phyloP scores from a whole-genome alignment of 2,888 invertebrate species.

The Osmoderma eremita region DNA sequence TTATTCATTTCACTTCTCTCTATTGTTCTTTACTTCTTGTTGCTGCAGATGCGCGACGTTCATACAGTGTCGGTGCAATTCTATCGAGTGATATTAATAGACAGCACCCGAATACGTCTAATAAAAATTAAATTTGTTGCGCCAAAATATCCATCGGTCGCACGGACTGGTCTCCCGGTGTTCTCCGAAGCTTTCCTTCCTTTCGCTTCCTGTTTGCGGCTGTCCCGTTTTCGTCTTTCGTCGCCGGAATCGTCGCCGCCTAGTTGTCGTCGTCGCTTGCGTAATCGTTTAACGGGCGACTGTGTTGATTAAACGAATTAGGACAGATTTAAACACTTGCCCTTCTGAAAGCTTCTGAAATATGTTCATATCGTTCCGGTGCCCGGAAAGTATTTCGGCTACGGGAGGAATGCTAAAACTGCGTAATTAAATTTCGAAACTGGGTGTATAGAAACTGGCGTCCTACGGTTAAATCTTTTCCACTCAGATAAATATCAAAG shows the following conservation, averaged over 20 bases:
- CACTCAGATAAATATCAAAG: slow-evolving; percentile 6
- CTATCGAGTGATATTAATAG: too few species aligned
- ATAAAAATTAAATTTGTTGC: slow-evolving; percentile 31
- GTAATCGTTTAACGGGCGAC: slow-evolving; percentile 23
- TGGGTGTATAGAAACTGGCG: background rate
- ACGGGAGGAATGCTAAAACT: slow-evolving; percentile 32
- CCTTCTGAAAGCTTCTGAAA: slow-evolving; percentile 33
- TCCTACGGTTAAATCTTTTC: slow-evolving; percentile 23
- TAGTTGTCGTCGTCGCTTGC: slow-evolving; percentile 1
- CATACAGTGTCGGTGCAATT: too few species aligned
- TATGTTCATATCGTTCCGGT: slow-evolving; percentile 24
- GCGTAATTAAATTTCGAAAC: slow-evolving; percentile 31
- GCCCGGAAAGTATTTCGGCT: slow-evolving; percentile 18
- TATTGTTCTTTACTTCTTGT: too few species aligned
- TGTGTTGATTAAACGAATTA: slow-evolving; percentile 34
- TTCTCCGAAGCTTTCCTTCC: background rate
- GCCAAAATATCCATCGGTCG: slow-evolving; percentile 23
- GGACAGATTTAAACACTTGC: slow-evolving; percentile 31
- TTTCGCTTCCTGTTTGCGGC: slow-evolving; percentile 8
- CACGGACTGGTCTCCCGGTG: background rate
- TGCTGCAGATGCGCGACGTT: too few species aligned
- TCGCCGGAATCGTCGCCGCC: background rate
- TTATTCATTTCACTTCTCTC: too few species aligned
- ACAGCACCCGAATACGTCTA: too few species aligned
- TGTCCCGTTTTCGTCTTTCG: slow-evolving; percentile 7